Evolutionary conservation across 2,797 vertebrate genomes (phyloP).

Genomic region (Lutra lutra): DNA sequence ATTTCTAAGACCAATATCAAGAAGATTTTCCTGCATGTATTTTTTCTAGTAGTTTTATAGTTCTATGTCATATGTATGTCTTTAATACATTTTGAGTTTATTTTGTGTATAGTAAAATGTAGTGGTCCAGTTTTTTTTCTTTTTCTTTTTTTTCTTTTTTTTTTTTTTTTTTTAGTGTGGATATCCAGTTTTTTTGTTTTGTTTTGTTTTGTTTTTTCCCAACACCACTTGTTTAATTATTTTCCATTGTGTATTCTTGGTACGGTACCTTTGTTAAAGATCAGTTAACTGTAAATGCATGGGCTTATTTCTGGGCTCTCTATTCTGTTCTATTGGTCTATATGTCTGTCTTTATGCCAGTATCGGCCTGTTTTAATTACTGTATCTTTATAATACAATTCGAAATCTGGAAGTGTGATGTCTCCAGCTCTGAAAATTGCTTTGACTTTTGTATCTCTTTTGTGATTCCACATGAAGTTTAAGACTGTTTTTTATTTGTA

Average conservation of each 20-base stretch:
- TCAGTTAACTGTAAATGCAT: background rate
- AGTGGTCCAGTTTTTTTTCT: background rate
- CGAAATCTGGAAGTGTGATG: background rate
- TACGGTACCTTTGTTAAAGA: background rate
- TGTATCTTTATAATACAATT: background rate
- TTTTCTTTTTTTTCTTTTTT: background rate
- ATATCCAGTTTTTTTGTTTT: background rate
- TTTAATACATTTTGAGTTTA: background rate
- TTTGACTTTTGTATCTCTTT: background rate
- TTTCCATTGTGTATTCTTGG: background rate
- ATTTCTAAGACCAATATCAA: background rate
- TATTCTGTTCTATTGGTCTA: background rate
- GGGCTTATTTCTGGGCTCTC: background rate
- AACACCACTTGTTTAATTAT: background rate
- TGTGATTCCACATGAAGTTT: background rate
- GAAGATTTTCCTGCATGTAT: background rate
- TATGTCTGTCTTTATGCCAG: background rate
- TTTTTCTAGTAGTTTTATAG: background rate
- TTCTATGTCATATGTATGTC: background rate
- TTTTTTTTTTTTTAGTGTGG: background rate
- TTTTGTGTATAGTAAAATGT: background rate
- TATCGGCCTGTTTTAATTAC: background rate
- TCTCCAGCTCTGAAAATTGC: background rate
- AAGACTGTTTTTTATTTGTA: background rate
- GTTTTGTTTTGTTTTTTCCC: background rate